Percentiles rank a stretch among this genome's conserved stretches.
These are phyloP conservation scores for Thymelicus acteon DNA, from an alignment of 2,888 invertebrate species.

Conservation along the genomic window DNA sequence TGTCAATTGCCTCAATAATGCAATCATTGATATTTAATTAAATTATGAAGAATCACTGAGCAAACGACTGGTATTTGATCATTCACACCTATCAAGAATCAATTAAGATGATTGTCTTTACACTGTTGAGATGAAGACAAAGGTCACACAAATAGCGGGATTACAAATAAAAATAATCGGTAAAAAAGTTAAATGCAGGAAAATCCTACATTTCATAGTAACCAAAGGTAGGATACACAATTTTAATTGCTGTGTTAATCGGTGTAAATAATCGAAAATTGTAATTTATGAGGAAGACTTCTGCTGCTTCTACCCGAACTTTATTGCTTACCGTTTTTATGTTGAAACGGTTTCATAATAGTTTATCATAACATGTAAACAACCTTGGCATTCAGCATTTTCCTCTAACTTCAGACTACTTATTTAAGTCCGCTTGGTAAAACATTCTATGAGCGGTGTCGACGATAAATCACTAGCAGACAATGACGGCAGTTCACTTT, in stretches of 20 bases:
- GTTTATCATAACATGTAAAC: background rate
- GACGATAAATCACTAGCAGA: slow-evolving; percentile 5
- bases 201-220: background rate
- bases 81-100: slow-evolving; percentile 15
- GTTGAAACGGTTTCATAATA: background rate
- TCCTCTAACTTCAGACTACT: background rate
- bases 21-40: slow-evolving; percentile 42
- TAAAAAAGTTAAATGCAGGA: background rate
- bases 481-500: slow-evolving; percentile 54
- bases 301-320: background rate
- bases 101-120: slow-evolving; percentile 4
- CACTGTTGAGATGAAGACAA: slow-evolving; percentile 3
- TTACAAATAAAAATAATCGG: background rate
- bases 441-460: slow-evolving; percentile 25
- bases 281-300: slow-evolving; percentile 1
- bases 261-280: slow-evolving; percentile 6
- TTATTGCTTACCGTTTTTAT: slow-evolving; percentile 7
- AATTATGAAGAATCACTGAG: slow-evolving; percentile 19
- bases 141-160: background rate
- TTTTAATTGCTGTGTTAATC: background rate
- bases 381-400: slow-evolving; percentile 1
- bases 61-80: background rate
- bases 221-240: background rate
- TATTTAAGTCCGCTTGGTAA: slow-evolving; percentile 13
- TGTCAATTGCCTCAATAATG: slow-evolving; percentile 55